Conservation (phyloP, 2,113 vertebrate genomes). For the Callaeas wilsoni region DNA sequence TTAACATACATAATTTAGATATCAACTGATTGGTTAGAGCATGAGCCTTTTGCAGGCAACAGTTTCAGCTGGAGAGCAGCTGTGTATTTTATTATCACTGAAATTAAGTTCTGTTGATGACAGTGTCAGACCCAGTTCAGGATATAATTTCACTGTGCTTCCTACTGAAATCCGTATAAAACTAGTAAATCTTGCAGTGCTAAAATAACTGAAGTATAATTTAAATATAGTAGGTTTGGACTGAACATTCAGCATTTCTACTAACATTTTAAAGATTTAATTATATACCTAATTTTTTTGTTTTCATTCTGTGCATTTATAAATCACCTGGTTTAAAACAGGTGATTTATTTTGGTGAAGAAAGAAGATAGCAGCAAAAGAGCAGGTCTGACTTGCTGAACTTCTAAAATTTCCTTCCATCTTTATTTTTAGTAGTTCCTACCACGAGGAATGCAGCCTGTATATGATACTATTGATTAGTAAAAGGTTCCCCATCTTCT, state of each 20-base stretch:
- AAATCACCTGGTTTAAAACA: neutral
- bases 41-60: neutral
- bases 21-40: neutral
- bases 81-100: neutral
- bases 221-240: neutral
- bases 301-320: neutral
- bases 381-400: neutral
- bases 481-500: neutral
- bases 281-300: neutral
- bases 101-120: neutral
- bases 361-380: neutral
- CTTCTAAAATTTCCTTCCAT: neutral
- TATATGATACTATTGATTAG: neutral
- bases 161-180: neutral
- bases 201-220: neutral
- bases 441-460: neutral
- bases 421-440: neutral
- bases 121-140: neutral
- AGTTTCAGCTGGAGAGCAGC: neutral
- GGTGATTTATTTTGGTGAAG: neutral
- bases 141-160: neutral
- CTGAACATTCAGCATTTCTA: neutral
- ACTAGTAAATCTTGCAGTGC: neutral
- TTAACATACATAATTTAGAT: neutral
- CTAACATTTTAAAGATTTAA: neutral